Evolutionary conservation across 2,797 vertebrate genomes (phyloP), one percentile per base, ranked within the genome.

Genomic region (Jordanella pulchra): DNA sequence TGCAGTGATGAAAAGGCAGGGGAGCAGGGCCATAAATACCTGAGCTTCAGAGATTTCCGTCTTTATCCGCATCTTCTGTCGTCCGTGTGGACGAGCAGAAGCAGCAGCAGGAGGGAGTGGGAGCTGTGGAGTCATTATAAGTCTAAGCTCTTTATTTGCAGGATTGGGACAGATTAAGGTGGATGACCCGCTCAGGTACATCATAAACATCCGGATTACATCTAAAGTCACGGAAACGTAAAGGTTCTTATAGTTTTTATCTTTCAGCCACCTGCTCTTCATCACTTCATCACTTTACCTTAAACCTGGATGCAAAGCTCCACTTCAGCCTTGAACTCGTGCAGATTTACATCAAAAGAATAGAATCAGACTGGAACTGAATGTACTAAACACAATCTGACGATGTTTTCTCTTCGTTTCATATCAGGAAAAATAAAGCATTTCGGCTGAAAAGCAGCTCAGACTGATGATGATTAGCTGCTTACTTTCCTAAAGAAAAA

Each of bases 171-270:
- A 83, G 75, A 81, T 83, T 72, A 48, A 44, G 58, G 68, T 72
- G 61, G 78, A 71, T 7, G 55, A 66, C 76, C 67, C 76, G 74
- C 68, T 79, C 76, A 80, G 75, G 74, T 82, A 82, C 82, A 73
- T 80, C 84, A 61, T 23, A 74, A 67, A 60, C 82, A 86, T 86
- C 79, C 77, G 80, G 86, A 90, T 92, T 89, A 87, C 7, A 56
- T 0, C 1, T 58, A 18, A 65, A 53, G 51, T 61, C 32, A 70
- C 4, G 25, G 35, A 71, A 71, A 78, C 69, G 48, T 39, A 54
- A 76, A 78, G 72, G 64, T n/a, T 61, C 44, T 80, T 67, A 80
- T 23, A 51, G 66, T 64, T 67, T 75, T 28, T 27, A 44, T 56
- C 55, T 35, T 3, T 32, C 23, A 21, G 50, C 70, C 73, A 78